A percentile compares a stretch with the other conserved stretches of the same genome.
These are phyloP conservation scores for Muscicapa adusta DNA, from an alignment of 2,113 vertebrate genomes.

Conservation along the genomic window DNA sequence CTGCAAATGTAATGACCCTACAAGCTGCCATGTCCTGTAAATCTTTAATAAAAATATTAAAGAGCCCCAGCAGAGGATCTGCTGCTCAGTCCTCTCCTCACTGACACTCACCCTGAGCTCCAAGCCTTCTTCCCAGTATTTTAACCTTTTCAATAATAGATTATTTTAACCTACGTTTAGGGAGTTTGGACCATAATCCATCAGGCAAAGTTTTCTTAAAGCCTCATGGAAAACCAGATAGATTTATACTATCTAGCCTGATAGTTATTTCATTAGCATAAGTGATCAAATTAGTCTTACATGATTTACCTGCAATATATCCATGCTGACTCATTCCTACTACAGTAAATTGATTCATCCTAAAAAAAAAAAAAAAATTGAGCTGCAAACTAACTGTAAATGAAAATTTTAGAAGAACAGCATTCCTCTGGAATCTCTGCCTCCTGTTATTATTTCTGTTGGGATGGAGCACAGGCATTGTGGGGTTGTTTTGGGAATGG, in stretches of 20 bases:
- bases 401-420: not conserved
- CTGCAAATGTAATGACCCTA: conserved; percentile 8
- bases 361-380: not conserved
- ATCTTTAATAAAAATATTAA: not conserved
- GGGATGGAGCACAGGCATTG: not conserved
- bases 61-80: not conserved
- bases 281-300: conserved; percentile 35
- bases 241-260: not conserved
- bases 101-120: not conserved
- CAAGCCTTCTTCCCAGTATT: not conserved
- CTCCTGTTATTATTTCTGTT: not conserved
- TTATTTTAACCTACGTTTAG: conserved; percentile 33
- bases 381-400: not conserved
- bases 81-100: not conserved
- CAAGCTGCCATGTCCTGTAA: fast-evolving
- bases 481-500: not conserved
- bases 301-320: conserved; percentile 24
- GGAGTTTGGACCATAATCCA: not conserved
- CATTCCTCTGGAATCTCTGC: not conserved
- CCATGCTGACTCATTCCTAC: not conserved
- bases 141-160: not conserved
- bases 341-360: not conserved
- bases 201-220: not conserved
- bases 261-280: conserved; percentile 49
- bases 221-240: not conserved